Evolutionary conservation across 2,113 vertebrate species (phyloP).

Genomic region (Chinchilla lanigera): DNA sequence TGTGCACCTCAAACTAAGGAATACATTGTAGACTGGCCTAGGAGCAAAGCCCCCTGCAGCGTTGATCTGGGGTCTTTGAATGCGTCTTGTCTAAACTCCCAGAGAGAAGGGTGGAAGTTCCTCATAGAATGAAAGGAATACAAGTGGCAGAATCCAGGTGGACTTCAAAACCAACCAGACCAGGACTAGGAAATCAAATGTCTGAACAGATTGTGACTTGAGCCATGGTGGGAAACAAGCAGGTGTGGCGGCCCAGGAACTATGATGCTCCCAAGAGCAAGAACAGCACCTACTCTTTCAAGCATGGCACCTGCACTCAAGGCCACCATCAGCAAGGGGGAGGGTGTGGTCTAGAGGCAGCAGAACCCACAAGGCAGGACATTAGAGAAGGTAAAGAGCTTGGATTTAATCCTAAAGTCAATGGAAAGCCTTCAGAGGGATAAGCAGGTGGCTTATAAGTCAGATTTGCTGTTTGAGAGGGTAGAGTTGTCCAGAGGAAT

Average conservation of each 20-base stretch:
- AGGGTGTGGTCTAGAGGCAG: fast-evolving
- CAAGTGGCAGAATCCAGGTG: neutral
- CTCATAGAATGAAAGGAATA: neutral
- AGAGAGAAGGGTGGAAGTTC: fast-evolving
- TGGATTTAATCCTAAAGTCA: neutral
- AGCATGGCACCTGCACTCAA: fast-evolving
- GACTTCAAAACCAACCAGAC: neutral
- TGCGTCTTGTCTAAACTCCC: neutral
- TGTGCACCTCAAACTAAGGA: neutral
- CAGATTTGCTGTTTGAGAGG: neutral
- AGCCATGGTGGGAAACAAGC: neutral
- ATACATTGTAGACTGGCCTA: fast-evolving
- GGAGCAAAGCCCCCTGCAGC: fast-evolving
- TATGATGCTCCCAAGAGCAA: fast-evolving
- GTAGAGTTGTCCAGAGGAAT: neutral
- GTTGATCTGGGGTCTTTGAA: neutral
- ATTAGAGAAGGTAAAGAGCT: fast-evolving
- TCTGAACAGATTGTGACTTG: too few species aligned
- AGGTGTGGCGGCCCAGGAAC: neutral
- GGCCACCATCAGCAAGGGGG: neutral
- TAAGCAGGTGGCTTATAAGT: neutral
- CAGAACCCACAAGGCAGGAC: neutral
- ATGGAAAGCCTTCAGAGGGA: neutral
- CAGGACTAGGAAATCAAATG: neutral
- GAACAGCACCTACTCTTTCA: neutral